Evolutionary conservation across 1,140 invertebrate genomes (phyloP).

Genomic region (Ceratina australensis): DNA sequence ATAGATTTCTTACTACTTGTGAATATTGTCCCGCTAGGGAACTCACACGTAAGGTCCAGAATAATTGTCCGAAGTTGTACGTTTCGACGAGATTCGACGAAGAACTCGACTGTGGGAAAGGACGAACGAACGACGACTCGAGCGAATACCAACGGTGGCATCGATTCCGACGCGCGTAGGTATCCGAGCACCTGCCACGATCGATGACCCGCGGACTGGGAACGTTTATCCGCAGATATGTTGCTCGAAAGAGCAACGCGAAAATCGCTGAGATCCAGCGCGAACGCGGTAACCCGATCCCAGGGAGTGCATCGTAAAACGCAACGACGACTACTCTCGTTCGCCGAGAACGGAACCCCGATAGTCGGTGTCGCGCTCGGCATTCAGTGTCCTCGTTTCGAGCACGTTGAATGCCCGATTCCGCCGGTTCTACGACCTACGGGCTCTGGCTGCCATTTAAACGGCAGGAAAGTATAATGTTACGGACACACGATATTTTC

Average conservation of each 20-base stretch:
- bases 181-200: no score
- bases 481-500: conserved; percentile 78
- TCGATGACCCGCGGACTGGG: no score
- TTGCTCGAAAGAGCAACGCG: no score
- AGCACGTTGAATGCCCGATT: no score
- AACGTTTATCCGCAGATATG: no score
- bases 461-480: conserved; percentile 75
- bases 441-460: conserved; percentile 68
- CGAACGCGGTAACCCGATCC: neutral
- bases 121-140: conserved; percentile 27
- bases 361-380: neutral
- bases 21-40: no score
- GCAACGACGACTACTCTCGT: neutral
- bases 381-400: no score
- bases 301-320: conserved; percentile 8
- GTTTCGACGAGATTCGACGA: conserved; percentile 44
- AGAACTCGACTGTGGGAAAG: conserved; percentile 64
- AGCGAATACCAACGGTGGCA: neutral
- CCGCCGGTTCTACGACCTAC: neutral
- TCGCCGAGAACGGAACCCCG: neutral
- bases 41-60: no score
- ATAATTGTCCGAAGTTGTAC: no score
- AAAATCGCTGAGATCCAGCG: no score
- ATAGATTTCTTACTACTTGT: no score
- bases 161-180: neutral